Percentiles rank a stretch among this genome's conserved stretches.
phyloP scores from a whole-genome alignment of 1,140 invertebrate genomes.

The Drosophila dunni region DNA sequence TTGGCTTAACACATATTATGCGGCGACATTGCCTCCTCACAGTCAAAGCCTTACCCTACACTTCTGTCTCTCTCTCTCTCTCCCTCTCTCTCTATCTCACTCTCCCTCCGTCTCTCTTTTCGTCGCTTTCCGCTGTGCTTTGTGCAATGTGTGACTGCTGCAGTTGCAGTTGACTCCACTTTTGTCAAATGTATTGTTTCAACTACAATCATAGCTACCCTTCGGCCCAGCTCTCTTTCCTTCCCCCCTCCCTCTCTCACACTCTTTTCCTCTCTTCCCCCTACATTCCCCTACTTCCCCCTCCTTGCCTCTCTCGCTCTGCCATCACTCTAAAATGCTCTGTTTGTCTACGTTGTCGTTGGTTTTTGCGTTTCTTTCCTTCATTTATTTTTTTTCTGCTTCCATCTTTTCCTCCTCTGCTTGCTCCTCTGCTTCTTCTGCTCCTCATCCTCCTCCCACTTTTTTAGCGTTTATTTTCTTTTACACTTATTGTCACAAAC shows the following conservation, averaged over 20 bases:
- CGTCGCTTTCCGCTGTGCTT: slow-evolving; percentile 29
- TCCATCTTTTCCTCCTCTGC: slow-evolving; percentile 7
- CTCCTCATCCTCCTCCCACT: slow-evolving; percentile 11
- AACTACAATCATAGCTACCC: slow-evolving; percentile 44
- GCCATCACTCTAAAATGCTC: slow-evolving; percentile 27
- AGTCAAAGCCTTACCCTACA: background rate
- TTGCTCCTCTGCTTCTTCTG: slow-evolving; percentile 8
- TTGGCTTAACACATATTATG: slow-evolving; percentile 84
- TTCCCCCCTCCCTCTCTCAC: background rate
- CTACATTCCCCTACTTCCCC: too few species aligned
- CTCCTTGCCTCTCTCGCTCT: slow-evolving; percentile 14
- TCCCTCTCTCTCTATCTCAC: slow-evolving; percentile 6
- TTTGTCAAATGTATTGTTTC: slow-evolving; percentile 82
- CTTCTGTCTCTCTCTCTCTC: slow-evolving; percentile 1
- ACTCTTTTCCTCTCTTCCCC: background rate
- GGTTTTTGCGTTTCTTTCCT: slow-evolving; percentile 12
- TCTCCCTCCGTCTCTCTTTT: background rate
- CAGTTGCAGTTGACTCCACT: slow-evolving; percentile 81
- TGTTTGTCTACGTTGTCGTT: slow-evolving; percentile 30
- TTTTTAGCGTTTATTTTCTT: slow-evolving; percentile 29
- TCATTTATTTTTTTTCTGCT: slow-evolving; percentile 13
- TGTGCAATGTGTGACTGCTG: slow-evolving; percentile 69
- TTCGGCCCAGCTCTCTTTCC: background rate
- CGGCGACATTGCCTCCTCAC: slow-evolving; percentile 44
- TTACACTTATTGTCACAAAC: slow-evolving; percentile 46